Percentiles rank a stretch among this genome's conserved stretches.
These are phyloP conservation scores for Apostichopus parvimensis DNA, from an alignment of 35 echinoderm and acorn worm genomes.

Conservation along the genomic window DNA sequence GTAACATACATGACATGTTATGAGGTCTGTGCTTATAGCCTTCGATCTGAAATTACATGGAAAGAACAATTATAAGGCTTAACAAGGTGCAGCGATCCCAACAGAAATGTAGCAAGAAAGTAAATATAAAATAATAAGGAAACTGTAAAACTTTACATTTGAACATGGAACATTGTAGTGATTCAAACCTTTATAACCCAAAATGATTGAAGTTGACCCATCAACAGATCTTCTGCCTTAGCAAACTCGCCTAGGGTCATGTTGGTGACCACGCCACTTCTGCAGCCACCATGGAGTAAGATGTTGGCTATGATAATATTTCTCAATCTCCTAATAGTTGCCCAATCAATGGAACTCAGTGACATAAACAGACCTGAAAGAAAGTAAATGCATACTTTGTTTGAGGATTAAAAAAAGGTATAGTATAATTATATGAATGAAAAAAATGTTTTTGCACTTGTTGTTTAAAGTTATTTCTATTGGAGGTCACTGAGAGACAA, in stretches of 20 bases:
- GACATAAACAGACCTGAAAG: background rate
- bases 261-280: background rate
- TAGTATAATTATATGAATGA: background rate
- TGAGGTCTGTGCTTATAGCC: no score
- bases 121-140: no score
- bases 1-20: no score
- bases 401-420: background rate
- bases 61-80: no score
- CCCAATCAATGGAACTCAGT: background rate
- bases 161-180: background rate
- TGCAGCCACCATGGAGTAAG: background rate
- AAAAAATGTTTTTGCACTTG: no score
- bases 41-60: no score
- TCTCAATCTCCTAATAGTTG: background rate
- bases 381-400: background rate
- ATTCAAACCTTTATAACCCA: conserved; percentile 4
- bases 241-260: background rate
- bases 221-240: background rate
- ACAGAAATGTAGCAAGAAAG: no score
- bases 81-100: no score
- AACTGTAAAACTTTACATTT: no score
- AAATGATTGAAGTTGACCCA: background rate
- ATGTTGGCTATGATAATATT: background rate
- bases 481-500: no score
- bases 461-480: no score